Evolutionary conservation across 1,140 invertebrate species (phyloP).

Genomic region (Piezodorus guildinii): DNA sequence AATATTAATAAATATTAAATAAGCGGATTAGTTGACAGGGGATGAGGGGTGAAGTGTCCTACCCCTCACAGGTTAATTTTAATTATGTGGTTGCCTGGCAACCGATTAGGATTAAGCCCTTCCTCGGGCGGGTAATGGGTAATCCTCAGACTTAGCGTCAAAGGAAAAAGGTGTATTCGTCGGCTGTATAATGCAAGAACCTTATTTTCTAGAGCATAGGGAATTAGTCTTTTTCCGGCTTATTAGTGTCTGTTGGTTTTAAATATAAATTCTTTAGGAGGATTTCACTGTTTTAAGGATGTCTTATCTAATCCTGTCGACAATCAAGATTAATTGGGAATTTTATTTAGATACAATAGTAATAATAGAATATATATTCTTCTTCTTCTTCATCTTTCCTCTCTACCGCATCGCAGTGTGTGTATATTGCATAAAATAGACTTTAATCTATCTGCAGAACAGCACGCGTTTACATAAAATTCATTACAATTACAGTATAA

Average conservation of each 20-base stretch:
- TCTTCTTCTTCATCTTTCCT: no score
- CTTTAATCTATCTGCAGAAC: no score
- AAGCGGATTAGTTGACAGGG: conserved; percentile 2
- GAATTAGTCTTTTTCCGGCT: background rate
- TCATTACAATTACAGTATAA: no score
- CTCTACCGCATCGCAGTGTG: no score
- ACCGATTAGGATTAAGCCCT: conserved; percentile 1
- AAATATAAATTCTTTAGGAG: no score
- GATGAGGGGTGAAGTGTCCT: background rate
- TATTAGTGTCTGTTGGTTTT: background rate
- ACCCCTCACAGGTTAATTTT: conserved; percentile 2
- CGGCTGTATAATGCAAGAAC: conserved; percentile 1
- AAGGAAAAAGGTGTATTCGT: background rate
- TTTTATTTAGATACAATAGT: no score
- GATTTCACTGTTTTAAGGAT: no score
- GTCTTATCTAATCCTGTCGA: no score
- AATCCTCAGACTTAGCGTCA: conserved; percentile 1
- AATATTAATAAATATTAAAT: conserved; percentile 12
- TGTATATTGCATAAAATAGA: no score
- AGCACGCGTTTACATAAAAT: no score
- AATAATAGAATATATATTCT: no score
- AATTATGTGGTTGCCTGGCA: conserved; percentile 7
- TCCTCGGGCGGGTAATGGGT: conserved; percentile 1
- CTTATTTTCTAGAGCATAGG: background rate
- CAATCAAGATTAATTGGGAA: no score